Percentiles rank a stretch among this genome's conserved stretches.
Evolutionary conservation across 2,888 invertebrate species (phyloP).

Genomic region (Eumerus sabulonum): DNA sequence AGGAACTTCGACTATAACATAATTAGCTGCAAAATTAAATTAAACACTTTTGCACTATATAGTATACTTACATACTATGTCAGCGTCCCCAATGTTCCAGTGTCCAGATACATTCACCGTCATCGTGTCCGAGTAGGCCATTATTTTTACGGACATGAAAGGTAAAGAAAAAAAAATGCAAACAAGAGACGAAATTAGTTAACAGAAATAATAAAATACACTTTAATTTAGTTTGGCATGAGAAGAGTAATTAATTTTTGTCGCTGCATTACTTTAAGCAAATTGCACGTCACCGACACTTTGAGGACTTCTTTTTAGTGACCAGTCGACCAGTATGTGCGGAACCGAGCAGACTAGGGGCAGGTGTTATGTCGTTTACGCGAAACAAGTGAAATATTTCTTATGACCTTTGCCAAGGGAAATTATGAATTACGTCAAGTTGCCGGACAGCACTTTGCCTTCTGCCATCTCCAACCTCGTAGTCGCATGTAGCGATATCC

Average conservation of each 20-base stretch:
- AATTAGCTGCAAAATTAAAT: slow-evolving; percentile 34
- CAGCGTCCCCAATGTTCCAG: slow-evolving; percentile 31
- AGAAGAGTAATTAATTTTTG: slow-evolving; percentile 58
- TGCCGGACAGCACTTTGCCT: slow-evolving; percentile 42
- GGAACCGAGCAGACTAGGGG: slow-evolving; percentile 7
- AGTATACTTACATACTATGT: slow-evolving; percentile 12
- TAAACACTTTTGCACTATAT: neutral
- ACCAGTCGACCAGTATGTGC: neutral
- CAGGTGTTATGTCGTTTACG: slow-evolving; percentile 52
- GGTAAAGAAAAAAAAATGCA: slow-evolving; percentile 16
- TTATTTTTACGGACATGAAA: slow-evolving; percentile 51
- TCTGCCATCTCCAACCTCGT: slow-evolving; percentile 19
- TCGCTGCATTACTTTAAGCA: slow-evolving; percentile 54
- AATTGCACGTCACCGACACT: slow-evolving; percentile 12
- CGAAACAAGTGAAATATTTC: slow-evolving; percentile 41
- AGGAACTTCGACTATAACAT: slow-evolving; percentile 15
- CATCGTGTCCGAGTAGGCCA: slow-evolving; percentile 41
- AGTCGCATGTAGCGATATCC: slow-evolving; percentile 13
- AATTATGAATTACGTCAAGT: slow-evolving; percentile 66
- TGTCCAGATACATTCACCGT: slow-evolving; percentile 48
- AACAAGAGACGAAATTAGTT: slow-evolving; percentile 37
- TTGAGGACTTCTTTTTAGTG: slow-evolving; percentile 24
- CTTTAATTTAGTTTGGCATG: slow-evolving; percentile 40
- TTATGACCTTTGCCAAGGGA: slow-evolving; percentile 46
- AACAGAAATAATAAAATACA: slow-evolving; percentile 44